A percentile compares a stretch with the other conserved stretches of the same genome.
These are phyloP conservation scores for Probosciger aterrimus DNA, from an alignment of 2,113 vertebrate species.

Conservation along the genomic window DNA sequence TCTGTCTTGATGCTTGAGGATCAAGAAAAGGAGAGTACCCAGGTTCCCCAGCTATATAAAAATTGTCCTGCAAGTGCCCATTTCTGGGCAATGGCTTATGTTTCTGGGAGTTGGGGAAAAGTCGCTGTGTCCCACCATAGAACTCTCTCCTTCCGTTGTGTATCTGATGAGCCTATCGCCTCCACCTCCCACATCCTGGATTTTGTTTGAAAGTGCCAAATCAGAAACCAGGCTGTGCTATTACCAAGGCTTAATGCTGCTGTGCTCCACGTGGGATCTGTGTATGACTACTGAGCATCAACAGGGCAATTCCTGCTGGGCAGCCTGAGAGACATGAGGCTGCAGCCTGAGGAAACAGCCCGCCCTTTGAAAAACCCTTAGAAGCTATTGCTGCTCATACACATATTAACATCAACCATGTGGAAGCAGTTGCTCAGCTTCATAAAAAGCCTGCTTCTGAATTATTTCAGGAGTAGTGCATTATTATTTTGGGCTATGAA, in stretches of 20 bases:
- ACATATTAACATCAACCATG: background rate
- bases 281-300: background rate
- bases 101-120: background rate
- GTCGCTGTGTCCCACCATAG: background rate
- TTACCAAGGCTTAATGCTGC: background rate
- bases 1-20: background rate
- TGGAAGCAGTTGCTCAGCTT: background rate
- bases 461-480: background rate
- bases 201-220: background rate
- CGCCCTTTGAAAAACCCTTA: background rate
- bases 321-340: background rate
- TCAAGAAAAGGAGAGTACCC: background rate
- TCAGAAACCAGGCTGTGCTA: background rate
- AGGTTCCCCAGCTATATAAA: background rate
- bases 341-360: background rate
- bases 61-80: background rate
- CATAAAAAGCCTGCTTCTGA: background rate
- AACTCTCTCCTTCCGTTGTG: background rate
- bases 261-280: rapidly evolving
- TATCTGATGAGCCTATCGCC: background rate
- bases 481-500: background rate
- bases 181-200: background rate
- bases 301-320: background rate
- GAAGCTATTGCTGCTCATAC: background rate
- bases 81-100: background rate